Base-by-base conservation (phyloP, 2,113 vertebrate genomes). In the Mormoops blainvillei region DNA sequence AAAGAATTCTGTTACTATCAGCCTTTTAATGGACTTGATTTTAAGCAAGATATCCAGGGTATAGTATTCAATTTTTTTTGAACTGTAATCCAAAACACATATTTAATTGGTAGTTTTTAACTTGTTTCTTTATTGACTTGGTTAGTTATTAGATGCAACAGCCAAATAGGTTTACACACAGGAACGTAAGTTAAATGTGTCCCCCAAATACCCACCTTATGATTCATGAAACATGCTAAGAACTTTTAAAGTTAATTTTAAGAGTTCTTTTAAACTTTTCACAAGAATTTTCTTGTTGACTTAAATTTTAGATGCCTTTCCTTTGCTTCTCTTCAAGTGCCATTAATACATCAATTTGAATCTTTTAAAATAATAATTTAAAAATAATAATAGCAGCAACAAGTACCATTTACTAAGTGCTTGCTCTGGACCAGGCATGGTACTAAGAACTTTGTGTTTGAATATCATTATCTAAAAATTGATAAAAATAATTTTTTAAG, bases 81-180 rank as follows among this genome's bases (percentile, higher is more conserved):
- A 87, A 87, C 24, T 90, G 0, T 82, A 86, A 28, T 90, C n/a
- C 22, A 76, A 83, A 95, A 84, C 54, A 89, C 14, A 24, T 63
- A 43, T 65, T 89, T 78, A 65, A 5, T 84, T 87, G 20, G 4
- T 89, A 36, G 24, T 85, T 95, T 70, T 87, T 91, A 36, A 61
- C 26, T 24, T 92, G 86, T 89, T 78, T 84, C 12, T 50, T 76
- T 70, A 67, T 65, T 76, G 2, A 63, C 26, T 85, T 90, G 45
- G 61, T 80, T 87, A 89, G 19, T 90, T 48, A 65, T 95, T 96
- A 94, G 48, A 73, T 93, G 45, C 26, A 85, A 90, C 7, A 81
- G 52, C 38, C 67, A 97, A 70, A 48, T 70, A 36, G 19, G 1
- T 41, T 94, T 95, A 33, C 4, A 41, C 22, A 52, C 70, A 58